Evolutionary conservation across 1,140 invertebrate species (phyloP), one percentile per base, ranked within the genome.

Genomic region (Tetragonula clypearis): DNA sequence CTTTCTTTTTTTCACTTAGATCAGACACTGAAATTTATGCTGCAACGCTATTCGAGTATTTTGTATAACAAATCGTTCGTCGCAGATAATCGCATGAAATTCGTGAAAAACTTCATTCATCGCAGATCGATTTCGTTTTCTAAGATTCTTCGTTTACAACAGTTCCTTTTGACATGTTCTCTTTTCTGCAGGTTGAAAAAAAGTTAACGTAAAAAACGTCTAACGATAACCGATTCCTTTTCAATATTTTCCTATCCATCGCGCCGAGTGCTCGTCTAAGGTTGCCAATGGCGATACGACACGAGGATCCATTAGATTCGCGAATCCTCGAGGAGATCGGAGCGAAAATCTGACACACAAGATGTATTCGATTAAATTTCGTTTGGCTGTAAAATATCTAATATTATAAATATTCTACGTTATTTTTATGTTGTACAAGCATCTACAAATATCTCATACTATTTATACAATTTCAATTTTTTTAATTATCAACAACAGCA

Each of bases 211-310:
- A 8, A 73, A 62, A 65, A n/a, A 2, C n/a, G 6, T 21, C 35
- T n/a, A 74, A 62, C 79, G 56, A 81, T 81, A 81, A 81, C 58
- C 41, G 41, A 30, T 53, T 65, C 49, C 58, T 60, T 66, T 65
- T 82, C 41, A 8, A 75, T 65, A 26, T 30, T 62, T 60, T 55
- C 56, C n/a, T 62, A 35, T 9, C 58, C 58, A 65, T 60, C 69
- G 11, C 23, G 35, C 53, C 49, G 62, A 68, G 53, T 71, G 77
- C 35, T 30, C 21, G 30, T 41, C 35, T 23, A 69, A 23, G 30
- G 68, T 41, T 69, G 35, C 77, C 62, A 68, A 79, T 71, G 30
- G 56, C 26, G 26, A 11, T 21, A 23, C 53, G 30, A 41, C 30
- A 8, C 15, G 15, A 66, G 62, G n/a, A 66, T 66, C 62, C 62